Percentiles rank a stretch among this genome's conserved stretches.
Evolutionary conservation across 2,113 vertebrate genomes (phyloP).

Genomic region (Sclerurus mexicanus): DNA sequence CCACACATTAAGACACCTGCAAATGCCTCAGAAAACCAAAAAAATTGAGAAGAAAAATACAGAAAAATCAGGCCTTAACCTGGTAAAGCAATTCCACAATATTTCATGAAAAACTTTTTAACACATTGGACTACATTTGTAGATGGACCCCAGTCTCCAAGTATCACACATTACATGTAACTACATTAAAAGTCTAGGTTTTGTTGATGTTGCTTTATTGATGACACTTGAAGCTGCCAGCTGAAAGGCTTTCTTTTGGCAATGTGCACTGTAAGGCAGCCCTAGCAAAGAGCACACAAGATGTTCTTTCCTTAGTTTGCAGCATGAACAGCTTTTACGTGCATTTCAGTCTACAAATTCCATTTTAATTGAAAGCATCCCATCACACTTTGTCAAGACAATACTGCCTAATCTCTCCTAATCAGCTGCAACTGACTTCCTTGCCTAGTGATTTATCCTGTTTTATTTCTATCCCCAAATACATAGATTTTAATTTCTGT

Average conservation of each 20-base stretch:
- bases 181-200: neutral
- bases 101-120: neutral
- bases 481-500: neutral
- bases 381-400: neutral
- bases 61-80: neutral
- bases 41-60: neutral
- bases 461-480: neutral
- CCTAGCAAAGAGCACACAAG: neutral
- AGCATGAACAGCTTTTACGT: neutral
- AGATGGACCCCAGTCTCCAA: neutral
- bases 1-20: neutral
- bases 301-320: neutral
- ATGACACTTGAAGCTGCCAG: neutral
- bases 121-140: neutral
- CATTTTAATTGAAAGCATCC: slow-evolving; percentile 34
- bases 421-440: neutral
- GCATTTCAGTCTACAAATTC: neutral
- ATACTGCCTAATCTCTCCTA: slow-evolving; percentile 13
- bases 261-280: neutral
- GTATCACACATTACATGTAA: neutral
- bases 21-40: neutral
- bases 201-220: neutral
- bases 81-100: neutral
- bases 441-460: neutral
- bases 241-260: neutral